Evolutionary conservation across 2,113 vertebrate genomes (phyloP).

Genomic region (Triplophysa tibetana): DNA sequence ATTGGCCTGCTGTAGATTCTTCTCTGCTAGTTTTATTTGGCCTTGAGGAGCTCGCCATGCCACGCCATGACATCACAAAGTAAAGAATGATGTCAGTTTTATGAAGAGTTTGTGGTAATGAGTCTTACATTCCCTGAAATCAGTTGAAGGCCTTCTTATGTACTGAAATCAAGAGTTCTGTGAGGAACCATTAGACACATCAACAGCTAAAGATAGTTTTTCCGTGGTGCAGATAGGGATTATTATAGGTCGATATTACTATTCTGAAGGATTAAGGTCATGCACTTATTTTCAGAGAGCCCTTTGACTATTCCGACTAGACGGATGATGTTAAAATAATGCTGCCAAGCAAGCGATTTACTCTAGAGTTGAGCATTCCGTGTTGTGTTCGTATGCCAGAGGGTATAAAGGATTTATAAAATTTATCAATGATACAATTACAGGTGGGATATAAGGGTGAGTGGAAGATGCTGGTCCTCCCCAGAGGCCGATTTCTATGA

Average conservation of each 20-base stretch:
- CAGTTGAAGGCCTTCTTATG: neutral
- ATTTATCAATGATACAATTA: no score
- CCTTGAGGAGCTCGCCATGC: neutral
- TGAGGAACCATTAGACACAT: neutral
- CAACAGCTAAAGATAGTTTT: no score
- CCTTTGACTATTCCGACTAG: neutral
- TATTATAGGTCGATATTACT: no score
- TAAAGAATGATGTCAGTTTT: neutral
- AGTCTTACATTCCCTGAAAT: neutral
- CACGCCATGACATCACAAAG: neutral
- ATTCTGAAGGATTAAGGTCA: constrained; percentile 37
- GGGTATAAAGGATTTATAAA: no score
- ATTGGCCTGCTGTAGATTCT: neutral
- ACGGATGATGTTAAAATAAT: neutral
- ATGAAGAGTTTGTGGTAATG: neutral
- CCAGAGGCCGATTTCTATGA: no score
- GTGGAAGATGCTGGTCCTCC: no score
- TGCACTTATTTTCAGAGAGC: neutral
- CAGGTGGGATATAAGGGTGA: no score
- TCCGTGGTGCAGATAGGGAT: neutral
- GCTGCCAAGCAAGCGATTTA: neutral
- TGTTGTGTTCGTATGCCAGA: no score
- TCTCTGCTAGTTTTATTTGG: neutral
- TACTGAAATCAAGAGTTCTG: neutral
- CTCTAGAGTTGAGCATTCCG: neutral